phyloP scores from a whole-genome alignment of 2,888 invertebrate genomes.

The Crocallis elinguaria region DNA sequence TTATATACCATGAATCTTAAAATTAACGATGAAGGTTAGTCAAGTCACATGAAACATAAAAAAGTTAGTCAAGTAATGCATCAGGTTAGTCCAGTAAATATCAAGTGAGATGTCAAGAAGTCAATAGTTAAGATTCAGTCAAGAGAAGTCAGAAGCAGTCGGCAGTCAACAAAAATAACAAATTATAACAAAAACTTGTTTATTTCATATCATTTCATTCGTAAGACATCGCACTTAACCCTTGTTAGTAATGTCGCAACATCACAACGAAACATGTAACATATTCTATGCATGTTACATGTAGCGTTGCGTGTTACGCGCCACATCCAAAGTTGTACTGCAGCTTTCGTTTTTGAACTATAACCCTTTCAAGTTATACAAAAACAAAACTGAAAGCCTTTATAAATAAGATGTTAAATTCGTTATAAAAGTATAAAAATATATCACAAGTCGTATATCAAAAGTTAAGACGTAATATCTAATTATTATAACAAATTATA shows the following conservation, averaged over 20 bases:
- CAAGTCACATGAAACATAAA: constrained; percentile 37
- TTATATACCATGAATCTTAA: constrained; percentile 6
- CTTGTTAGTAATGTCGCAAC: constrained; percentile 54
- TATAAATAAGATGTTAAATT: constrained; percentile 52
- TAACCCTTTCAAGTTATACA: constrained; percentile 51
- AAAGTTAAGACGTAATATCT: constrained; percentile 30
- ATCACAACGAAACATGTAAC: constrained; percentile 34
- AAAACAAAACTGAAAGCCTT: constrained; percentile 52
- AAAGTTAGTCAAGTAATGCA: constrained; percentile 46
- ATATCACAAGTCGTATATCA: constrained; percentile 40
- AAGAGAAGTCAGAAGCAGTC: constrained; percentile 37
- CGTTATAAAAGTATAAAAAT: constrained; percentile 54
- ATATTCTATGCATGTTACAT: constrained; percentile 28
- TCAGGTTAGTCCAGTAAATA: constrained; percentile 44
- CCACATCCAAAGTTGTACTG: constrained; percentile 41
- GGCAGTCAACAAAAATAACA: constrained; percentile 51
- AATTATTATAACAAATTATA: constrained; percentile 25
- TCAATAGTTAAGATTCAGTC: constrained; percentile 39
- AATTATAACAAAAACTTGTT: constrained; percentile 64
- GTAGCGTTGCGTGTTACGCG: constrained; percentile 36
- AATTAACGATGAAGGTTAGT: constrained; percentile 39
- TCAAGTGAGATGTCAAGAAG: constrained; percentile 78
- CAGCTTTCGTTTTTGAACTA: constrained; percentile 56
- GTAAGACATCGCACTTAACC: constrained; percentile 80
- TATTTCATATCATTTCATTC: constrained; percentile 54